phyloP scores from a whole-genome alignment of 2,113 vertebrate species.

The Cyphomyrus discorhynchus region DNA sequence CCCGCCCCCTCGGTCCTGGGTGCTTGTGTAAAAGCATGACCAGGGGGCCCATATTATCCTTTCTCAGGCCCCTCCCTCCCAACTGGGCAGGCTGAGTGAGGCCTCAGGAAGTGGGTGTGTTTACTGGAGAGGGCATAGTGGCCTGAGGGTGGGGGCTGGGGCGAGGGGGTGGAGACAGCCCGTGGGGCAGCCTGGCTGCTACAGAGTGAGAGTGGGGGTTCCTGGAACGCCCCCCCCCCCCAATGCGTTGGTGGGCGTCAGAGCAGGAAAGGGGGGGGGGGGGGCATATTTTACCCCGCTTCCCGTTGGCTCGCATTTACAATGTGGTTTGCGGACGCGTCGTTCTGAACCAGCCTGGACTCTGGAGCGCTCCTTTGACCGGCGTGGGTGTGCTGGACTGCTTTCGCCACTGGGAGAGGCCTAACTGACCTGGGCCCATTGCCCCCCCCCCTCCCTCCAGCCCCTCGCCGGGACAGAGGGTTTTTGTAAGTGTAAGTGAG shows the following conservation, averaged over 20 bases:
- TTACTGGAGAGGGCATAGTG: conserved; percentile 70
- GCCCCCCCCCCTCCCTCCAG: neutral
- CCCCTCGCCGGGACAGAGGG: neutral
- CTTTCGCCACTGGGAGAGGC: neutral
- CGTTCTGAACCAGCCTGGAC: neutral
- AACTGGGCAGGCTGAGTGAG: conserved; percentile 47
- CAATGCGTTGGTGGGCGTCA: neutral
- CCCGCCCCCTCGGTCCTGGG: neutral
- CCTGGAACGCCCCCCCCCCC: neutral
- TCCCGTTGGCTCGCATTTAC: neutral
- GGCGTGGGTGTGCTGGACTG: neutral
- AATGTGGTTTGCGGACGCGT: neutral
- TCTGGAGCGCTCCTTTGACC: neutral
- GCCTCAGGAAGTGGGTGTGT: conserved; percentile 88
- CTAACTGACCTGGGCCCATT: neutral
- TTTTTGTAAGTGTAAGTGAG: neutral
- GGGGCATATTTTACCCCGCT: neutral
- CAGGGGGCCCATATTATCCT: neutral
- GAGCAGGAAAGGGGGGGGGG: neutral
- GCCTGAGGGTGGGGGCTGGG: conserved; percentile 78
- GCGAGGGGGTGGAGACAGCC: conserved; percentile 46
- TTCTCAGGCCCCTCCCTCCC: conserved; percentile 10
- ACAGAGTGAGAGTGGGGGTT: conserved; percentile 33
- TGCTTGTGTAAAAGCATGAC: neutral
- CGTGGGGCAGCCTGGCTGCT: conserved; percentile 36